Evolutionary conservation across 2,113 vertebrate genomes (phyloP).

Genomic region (Solea senegalensis): DNA sequence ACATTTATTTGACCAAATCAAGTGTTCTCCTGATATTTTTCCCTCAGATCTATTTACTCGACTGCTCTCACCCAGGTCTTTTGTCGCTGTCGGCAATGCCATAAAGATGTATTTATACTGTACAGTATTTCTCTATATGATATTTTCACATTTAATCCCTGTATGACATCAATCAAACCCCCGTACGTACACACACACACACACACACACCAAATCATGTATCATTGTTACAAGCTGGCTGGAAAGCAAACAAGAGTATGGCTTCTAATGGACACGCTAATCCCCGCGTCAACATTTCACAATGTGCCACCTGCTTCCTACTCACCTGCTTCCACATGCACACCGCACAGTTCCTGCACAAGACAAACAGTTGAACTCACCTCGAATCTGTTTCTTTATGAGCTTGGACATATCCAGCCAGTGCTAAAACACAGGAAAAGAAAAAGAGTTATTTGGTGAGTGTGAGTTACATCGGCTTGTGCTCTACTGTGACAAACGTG

Average conservation of each 20-base stretch:
- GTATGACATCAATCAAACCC: constrained; percentile 20
- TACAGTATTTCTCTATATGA: background rate
- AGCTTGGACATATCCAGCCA: constrained; percentile 95
- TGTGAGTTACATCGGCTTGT: constrained; percentile 1
- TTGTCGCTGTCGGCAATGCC: constrained; percentile 14
- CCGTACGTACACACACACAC: background rate
- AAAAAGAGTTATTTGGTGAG: constrained; percentile 7
- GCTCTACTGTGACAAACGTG: constrained; percentile 1
- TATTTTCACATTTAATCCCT: constrained; percentile 6
- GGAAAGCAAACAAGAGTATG: constrained; percentile 64
- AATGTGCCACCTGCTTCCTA: constrained; percentile 71
- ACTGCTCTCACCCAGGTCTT: constrained; percentile 13
- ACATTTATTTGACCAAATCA: constrained; percentile 26
- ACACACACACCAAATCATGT: constrained; percentile 5
- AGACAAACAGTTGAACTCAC: constrained; percentile 79
- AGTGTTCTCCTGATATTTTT: constrained; percentile 26
- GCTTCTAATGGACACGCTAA: constrained; percentile 62
- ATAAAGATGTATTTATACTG: constrained; percentile 5
- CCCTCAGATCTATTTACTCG: background rate
- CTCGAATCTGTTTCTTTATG: constrained; percentile 97
- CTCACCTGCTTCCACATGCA: constrained; percentile 43
- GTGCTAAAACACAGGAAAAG: constrained; percentile 81
- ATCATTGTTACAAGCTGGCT: constrained; percentile 13
- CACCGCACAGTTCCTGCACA: constrained; percentile 30
- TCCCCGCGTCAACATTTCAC: constrained; percentile 72